Percentiles rank a stretch among this genome's conserved stretches.
Conservation (phyloP, 2,113 vertebrate genomes). For the Leptobrachium ailaonicum region DNA sequence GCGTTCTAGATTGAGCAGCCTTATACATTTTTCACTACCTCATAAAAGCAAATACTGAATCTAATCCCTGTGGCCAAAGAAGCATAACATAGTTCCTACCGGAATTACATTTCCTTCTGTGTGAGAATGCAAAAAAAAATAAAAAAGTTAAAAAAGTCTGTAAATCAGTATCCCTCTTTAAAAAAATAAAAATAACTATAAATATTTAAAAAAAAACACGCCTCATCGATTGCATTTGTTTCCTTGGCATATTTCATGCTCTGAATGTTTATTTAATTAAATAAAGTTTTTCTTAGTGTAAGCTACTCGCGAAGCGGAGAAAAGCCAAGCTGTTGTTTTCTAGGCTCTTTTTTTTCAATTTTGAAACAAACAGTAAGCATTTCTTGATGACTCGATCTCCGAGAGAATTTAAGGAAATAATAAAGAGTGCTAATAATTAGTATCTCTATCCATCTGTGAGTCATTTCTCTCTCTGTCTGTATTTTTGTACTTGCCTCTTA, state of each 20-base stretch:
- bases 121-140: constrained; percentile 12
- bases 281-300: constrained; percentile 50
- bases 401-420: no score
- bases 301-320: constrained; percentile 48
- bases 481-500: no score
- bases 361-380: constrained; percentile 39
- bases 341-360: background rate
- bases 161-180: constrained; percentile 41
- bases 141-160: constrained; percentile 34
- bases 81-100: constrained; percentile 40
- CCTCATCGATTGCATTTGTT: constrained; percentile 48
- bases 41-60: constrained; percentile 43
- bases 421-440: no score
- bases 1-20: constrained; percentile 12
- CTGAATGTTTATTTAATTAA: constrained; percentile 50
- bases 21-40: constrained; percentile 42
- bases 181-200: constrained; percentile 20
- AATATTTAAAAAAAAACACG: background rate
- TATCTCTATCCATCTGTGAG: no score
- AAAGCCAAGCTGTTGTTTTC: constrained; percentile 46
- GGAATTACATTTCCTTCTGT: constrained; percentile 41
- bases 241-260: constrained; percentile 45
- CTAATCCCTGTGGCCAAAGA: constrained; percentile 45
- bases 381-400: constrained; percentile 32
- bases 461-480: no score